These are phyloP conservation scores for Gastracanthus pulcherrimus DNA, from an alignment of 2,888 invertebrate genomes.

Conservation along the genomic window DNA sequence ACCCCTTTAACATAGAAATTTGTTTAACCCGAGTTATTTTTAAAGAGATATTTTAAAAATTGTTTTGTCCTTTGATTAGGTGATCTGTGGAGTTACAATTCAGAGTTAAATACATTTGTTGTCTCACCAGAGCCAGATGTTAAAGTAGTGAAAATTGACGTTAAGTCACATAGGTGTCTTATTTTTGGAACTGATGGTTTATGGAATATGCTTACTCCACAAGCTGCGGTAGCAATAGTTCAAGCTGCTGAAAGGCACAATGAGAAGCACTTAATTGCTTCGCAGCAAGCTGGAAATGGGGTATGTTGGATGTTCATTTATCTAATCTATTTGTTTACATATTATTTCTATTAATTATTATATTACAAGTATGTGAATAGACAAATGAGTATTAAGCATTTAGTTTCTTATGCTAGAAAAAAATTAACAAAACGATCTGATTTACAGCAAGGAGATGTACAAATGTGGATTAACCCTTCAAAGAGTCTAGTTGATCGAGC, in stretches of 20 bases:
- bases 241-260: constrained; percentile 90
- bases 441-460: constrained; percentile 69
- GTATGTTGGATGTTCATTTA: constrained; percentile 60
- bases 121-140: constrained; percentile 99
- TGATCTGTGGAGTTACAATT: constrained; percentile 98
- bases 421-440: constrained; percentile 29
- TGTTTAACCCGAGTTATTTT: neutral
- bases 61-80: constrained; percentile 78
- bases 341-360: too few species aligned
- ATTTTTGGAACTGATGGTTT: constrained; percentile 98
- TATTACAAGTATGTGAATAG: too few species aligned
- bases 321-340: neutral
- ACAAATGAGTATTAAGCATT: too few species aligned
- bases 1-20: neutral
- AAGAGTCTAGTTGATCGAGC: constrained; percentile 92
- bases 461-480: constrained; percentile 92
- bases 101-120: constrained; percentile 92
- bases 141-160: constrained; percentile 88
- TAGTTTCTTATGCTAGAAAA: neutral
- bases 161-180: constrained; percentile 84
- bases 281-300: constrained; percentile 73
- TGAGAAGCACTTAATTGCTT: constrained; percentile 80
- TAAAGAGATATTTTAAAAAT: neutral
- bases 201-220: constrained; percentile 95
- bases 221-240: constrained; percentile 90